Conservation (phyloP, 2,797 vertebrate species). For the Numenius phaeopus region DNA sequence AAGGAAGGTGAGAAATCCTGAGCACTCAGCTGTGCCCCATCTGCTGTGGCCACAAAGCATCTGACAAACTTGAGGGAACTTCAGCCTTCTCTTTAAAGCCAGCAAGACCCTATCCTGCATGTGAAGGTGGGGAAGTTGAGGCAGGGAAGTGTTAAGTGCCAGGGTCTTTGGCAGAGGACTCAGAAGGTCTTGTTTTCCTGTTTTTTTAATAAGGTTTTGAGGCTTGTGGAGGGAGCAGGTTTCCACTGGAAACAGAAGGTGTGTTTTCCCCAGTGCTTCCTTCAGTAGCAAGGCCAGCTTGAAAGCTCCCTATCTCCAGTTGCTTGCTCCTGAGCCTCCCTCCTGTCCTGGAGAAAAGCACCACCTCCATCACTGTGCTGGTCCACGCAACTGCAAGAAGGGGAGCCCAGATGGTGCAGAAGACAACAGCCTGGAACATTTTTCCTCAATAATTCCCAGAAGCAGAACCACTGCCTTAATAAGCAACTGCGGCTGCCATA, state of each 20-base stretch:
- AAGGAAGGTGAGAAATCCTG: background rate
- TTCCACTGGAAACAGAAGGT: background rate
- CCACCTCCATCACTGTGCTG: accelerated
- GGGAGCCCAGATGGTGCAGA: background rate
- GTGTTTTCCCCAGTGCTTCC: accelerated
- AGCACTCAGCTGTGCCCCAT: background rate
- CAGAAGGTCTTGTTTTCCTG: background rate
- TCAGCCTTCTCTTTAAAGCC: background rate
- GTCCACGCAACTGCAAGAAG: background rate
- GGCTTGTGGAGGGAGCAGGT: background rate
- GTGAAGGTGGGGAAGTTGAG: background rate
- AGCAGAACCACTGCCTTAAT: background rate
- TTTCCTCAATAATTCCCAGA: background rate
- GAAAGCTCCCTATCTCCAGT: background rate
- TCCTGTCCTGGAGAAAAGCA: background rate
- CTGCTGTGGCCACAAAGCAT: background rate
- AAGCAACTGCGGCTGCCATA: accelerated
- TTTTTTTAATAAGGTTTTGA: background rate
- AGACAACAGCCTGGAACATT: background rate
- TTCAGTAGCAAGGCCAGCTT: background rate
- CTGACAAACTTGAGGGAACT: background rate
- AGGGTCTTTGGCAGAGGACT: background rate
- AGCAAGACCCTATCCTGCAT: background rate
- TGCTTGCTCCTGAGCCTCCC: background rate
- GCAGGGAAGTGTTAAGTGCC: background rate